phyloP scores from a whole-genome alignment of 2,113 vertebrate species.

The Glaucidium brasilianum region DNA sequence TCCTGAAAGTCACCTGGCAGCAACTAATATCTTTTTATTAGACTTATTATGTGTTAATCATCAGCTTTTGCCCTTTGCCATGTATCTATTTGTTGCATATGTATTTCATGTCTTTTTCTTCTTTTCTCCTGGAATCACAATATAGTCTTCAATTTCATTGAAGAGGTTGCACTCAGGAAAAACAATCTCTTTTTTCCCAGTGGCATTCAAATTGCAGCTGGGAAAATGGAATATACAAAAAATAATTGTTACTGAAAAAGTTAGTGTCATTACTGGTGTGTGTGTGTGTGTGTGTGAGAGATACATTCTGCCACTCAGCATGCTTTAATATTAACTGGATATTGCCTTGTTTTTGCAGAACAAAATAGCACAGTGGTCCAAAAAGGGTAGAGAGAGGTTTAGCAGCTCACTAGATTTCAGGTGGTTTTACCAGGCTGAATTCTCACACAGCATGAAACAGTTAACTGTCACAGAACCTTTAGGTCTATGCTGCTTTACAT shows the following conservation, averaged over 20 bases:
- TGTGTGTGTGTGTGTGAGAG: too few relatives aligned
- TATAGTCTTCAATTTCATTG: background rate
- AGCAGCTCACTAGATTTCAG: background rate
- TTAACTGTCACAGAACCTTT: background rate
- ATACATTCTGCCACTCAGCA: background rate
- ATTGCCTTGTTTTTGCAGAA: background rate
- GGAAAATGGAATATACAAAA: background rate
- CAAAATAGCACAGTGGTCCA: background rate
- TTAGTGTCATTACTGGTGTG: background rate
- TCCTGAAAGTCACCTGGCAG: background rate
- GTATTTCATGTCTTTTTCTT: background rate
- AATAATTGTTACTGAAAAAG: background rate
- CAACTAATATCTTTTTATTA: background rate
- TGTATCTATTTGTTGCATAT: background rate
- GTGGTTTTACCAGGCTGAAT: background rate
- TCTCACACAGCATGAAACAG: background rate
- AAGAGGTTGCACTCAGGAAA: background rate
- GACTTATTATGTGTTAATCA: background rate
- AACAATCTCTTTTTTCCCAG: background rate
- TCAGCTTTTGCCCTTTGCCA: background rate
- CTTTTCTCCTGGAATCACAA: background rate
- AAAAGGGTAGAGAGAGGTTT: background rate
- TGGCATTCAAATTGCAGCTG: background rate
- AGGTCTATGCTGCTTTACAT: background rate
- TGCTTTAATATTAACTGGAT: background rate